Conservation (phyloP, 1,140 invertebrate species). For the Coelopa frigida region DNA sequence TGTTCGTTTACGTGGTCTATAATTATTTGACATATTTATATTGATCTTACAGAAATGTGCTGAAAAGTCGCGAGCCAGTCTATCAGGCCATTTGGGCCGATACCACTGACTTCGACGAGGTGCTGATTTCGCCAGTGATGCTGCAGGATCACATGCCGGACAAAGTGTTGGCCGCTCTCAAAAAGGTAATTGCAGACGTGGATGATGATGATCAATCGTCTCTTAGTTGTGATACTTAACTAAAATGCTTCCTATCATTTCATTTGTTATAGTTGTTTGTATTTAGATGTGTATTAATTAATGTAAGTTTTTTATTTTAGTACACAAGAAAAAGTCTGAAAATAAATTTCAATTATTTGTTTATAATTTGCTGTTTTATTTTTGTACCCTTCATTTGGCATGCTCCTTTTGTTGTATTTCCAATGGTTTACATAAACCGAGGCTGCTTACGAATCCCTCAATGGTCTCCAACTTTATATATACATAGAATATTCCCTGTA, state of each 20-base stretch:
- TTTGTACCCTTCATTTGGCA: too few relatives aligned
- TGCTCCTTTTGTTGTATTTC: too few relatives aligned
- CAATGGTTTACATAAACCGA: too few relatives aligned
- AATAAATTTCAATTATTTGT: slow-evolving; percentile 3
- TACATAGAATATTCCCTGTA: too few relatives aligned
- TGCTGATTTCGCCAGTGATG: slow-evolving; percentile 86
- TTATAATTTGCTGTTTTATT: too few relatives aligned
- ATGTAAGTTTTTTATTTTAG: neutral
- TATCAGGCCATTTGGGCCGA: slow-evolving; percentile 87
- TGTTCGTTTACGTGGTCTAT: neutral
- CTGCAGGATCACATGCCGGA: slow-evolving; percentile 92
- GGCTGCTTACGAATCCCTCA: too few relatives aligned
- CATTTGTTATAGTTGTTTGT: slow-evolving; percentile 4
- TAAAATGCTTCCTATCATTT: neutral
- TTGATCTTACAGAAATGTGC: slow-evolving; percentile 58
- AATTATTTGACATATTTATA: neutral
- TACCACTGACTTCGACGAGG: slow-evolving; percentile 82
- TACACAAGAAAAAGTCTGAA: slow-evolving; percentile 4
- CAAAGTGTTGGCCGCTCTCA: slow-evolving; percentile 75
- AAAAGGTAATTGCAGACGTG: slow-evolving; percentile 62
- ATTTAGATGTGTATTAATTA: neutral
- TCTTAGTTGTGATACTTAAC: slow-evolving; percentile 20
- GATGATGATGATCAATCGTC: slow-evolving; percentile 31
- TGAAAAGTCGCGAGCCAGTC: slow-evolving; percentile 67
- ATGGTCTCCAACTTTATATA: too few relatives aligned